These are phyloP conservation scores for Endomychus coccineus DNA, from an alignment of 2,888 invertebrate genomes.

Conservation along the genomic window DNA sequence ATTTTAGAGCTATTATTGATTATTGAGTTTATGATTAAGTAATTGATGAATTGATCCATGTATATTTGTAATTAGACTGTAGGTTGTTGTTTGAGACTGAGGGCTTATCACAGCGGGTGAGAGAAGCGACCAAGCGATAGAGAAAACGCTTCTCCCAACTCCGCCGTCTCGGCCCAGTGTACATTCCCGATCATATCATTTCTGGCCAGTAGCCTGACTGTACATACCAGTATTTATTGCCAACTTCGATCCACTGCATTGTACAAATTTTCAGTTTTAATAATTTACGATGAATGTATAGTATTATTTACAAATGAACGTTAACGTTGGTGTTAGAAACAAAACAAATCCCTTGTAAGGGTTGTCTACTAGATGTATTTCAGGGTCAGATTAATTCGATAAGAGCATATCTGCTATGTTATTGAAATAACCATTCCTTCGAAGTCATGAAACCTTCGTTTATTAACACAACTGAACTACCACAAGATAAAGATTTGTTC, in stretches of 20 bases:
- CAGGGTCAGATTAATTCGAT: conserved; percentile 26
- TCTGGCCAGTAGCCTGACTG: conserved; percentile 40
- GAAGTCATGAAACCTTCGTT: too few species aligned
- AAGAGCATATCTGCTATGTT: conserved; percentile 25
- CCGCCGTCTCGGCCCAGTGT: conserved; percentile 33
- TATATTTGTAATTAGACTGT: conserved; percentile 41
- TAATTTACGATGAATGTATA: conserved; percentile 14
- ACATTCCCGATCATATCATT: conserved; percentile 44
- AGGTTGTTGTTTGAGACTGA: conserved; percentile 46
- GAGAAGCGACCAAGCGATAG: too few species aligned
- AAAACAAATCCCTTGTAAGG: conserved; percentile 21
- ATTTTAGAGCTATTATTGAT: conserved; percentile 39
- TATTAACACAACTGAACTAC: too few species aligned
- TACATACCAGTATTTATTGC: conserved; percentile 37
- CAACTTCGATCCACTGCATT: conserved; percentile 27
- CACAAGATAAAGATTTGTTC: too few species aligned
- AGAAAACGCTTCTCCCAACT: conserved; percentile 8
- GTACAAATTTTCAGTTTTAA: conserved; percentile 27
- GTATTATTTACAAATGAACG: conserved; percentile 13
- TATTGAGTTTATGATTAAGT: conserved; percentile 39
- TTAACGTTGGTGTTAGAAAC: conserved; percentile 33
- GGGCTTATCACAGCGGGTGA: conserved; percentile 20
- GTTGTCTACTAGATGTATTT: conserved; percentile 21
- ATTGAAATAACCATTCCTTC: too few species aligned
- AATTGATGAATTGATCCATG: conserved; percentile 33